Evolutionary conservation across 2,113 vertebrate species (phyloP), one percentile per base, ranked within the genome.

Genomic region (Turnix velox): DNA sequence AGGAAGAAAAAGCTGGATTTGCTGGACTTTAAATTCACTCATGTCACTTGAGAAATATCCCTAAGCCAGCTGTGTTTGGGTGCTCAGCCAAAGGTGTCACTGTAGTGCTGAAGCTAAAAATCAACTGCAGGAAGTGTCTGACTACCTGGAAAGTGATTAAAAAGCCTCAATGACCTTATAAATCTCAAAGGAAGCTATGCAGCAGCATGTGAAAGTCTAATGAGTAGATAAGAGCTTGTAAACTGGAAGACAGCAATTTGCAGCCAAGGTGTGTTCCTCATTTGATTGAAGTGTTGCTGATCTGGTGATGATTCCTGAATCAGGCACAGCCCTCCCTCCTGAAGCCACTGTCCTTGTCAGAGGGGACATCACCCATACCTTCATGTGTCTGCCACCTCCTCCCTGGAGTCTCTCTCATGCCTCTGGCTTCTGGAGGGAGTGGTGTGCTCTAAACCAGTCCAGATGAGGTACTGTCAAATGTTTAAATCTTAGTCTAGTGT

Each of bases 211-310:
- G 19, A 58, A 49, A 4, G 22, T 59, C 58, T 88, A 55, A 65
- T 72, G 77, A 87, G 40, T 4, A 78, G 91, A 48, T 84, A 75
- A 94, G 84, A 87, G 89, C 61, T 58, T 8, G 6, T 94, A 82
- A 95, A 73, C 62, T 79, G 87, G 52, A 66, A 66, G 88, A 30
- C 40, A 57, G 80, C 23, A 25, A 54, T 89, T 75, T 85, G 84
- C 89, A 92, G 92, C 94, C 94, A 80, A 90, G 82, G 85, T 80
- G 58, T 57, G 67, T 94, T 95, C 95, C 91, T 93, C 73, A 7
- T 45, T 69, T 88, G 90, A 95, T 91, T 79, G 81, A 87, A 95
- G 87, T n/a, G 71, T 76, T 90, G 90, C 75, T 95, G 73, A 92
- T 92, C 84, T 31, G 49, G 85, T 30, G 19, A 23, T 92, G 87